Evolutionary conservation across 2,113 vertebrate genomes (phyloP), one percentile per base, ranked within the genome.

Genomic region (Callionymus lyra): DNA sequence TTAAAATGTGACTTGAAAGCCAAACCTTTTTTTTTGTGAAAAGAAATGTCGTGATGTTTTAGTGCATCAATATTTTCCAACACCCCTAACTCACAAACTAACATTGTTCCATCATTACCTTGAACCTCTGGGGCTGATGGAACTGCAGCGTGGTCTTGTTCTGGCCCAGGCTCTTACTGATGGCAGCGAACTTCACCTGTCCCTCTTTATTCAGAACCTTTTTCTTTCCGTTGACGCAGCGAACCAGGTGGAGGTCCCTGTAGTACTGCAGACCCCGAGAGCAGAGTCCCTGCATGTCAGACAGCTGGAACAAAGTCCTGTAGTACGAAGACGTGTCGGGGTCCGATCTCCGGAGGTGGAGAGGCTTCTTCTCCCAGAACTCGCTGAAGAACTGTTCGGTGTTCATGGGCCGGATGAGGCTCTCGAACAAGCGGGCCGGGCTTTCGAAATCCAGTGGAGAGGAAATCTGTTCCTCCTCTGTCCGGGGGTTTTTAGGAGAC

Each of bases 51-150:
- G n/a, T n/a, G n/a, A n/a, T n/a, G n/a, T n/a, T n/a, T n/a, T n/a
- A n/a, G n/a, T n/a, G n/a, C n/a, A n/a, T n/a, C n/a, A n/a, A n/a
- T n/a, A n/a, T n/a, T n/a, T n/a, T n/a, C n/a, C n/a, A n/a, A n/a
- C n/a, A n/a, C n/a, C n/a, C n/a, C n/a, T n/a, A n/a, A n/a, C 9
- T 1, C 10, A 33, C 3, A 11, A 33, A 33, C 2, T 11, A 9
- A 33, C 32, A 33, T 33, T 33, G 2, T 33, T 32, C 8, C 8
- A 33, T 9, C 10, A 9, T 35, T 35, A 97, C 93, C 89, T 95
- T 90, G 75, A 92, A 97, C 62, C 93, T 87, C 82, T 95, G 92
- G 1, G 91, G 91, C 49, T 95, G 93, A 70, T 95, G 92, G 63
- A 95, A 91, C 68, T 94, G 93, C 66, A 97, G 81, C 0, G 91